These are phyloP conservation scores for Schizotus pectinicornis DNA, from an alignment of 2,888 invertebrate genomes.

Conservation along the genomic window DNA sequence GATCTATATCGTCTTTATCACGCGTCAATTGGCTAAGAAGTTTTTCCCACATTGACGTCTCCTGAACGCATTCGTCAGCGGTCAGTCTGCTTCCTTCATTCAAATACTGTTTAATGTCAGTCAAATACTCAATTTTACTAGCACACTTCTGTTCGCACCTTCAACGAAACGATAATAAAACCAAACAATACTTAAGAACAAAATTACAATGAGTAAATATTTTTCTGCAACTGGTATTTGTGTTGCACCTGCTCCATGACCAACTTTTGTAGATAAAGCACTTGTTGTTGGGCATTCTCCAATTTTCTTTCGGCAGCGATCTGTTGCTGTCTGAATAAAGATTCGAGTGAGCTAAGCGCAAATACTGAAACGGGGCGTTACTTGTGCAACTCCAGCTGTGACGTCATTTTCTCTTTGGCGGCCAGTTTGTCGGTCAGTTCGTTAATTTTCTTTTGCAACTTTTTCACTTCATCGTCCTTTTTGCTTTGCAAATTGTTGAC, in stretches of 20 bases:
- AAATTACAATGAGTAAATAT: slow-evolving; percentile 10
- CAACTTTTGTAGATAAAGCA: slow-evolving; percentile 11
- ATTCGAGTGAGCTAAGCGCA: too few species aligned
- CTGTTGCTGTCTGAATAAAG: slow-evolving; percentile 6
- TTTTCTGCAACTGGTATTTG: slow-evolving; percentile 17
- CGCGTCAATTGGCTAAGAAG: slow-evolving; percentile 5
- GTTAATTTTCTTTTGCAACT: slow-evolving; percentile 9
- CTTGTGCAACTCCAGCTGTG: slow-evolving; percentile 6
- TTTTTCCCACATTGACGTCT: slow-evolving; percentile 11
- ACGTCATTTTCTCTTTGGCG: slow-evolving; percentile 2
- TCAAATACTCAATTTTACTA: slow-evolving; percentile 12
- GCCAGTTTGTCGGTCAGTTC: slow-evolving; percentile 12
- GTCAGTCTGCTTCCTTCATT: slow-evolving; percentile 1
- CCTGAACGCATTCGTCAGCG: slow-evolving; percentile 13
- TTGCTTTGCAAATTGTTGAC: slow-evolving; percentile 14
- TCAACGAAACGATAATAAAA: not conserved
- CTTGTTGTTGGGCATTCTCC: slow-evolving; percentile 15
- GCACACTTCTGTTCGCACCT: slow-evolving; percentile 20
- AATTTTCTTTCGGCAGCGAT: slow-evolving; percentile 9
- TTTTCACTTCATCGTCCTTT: slow-evolving; percentile 20
- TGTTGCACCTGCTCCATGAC: slow-evolving; percentile 18
- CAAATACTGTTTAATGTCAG: slow-evolving; percentile 12
- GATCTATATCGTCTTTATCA: slow-evolving; percentile 13
- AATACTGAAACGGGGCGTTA: too few species aligned
- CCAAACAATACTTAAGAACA: not conserved